Percentiles rank a stretch among this genome's conserved stretches.
Evolutionary conservation across 2,797 vertebrate species (phyloP).

Genomic region (Rallus crepitans): DNA sequence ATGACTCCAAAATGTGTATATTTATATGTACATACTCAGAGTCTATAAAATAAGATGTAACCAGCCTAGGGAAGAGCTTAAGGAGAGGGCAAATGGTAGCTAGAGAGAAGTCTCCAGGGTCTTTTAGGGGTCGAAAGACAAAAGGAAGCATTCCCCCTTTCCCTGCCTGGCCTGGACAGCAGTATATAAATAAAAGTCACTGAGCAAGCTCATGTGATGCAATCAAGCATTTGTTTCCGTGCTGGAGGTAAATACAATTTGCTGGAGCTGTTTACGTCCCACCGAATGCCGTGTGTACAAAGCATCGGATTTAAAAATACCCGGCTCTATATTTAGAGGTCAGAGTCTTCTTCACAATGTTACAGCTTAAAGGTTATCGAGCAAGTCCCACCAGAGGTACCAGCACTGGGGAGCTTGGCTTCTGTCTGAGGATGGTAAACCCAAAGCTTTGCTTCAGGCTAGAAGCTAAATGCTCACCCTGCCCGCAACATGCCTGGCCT

Average conservation of each 20-base stretch:
- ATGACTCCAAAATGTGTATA: background rate
- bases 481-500: background rate
- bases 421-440: conserved; percentile 13
- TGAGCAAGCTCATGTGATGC: conserved; percentile 58
- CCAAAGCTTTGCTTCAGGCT: conserved; percentile 6
- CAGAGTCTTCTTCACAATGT: conserved; percentile 35
- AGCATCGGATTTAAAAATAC: conserved; percentile 65
- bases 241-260: conserved; percentile 72
- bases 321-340: conserved; percentile 73
- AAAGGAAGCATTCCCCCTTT: background rate
- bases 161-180: background rate
- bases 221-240: conserved; percentile 70
- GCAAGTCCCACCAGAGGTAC: conserved; percentile 14
- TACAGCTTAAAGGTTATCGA: conserved; percentile 63
- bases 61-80: background rate
- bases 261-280: conserved; percentile 49
- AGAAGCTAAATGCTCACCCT: background rate
- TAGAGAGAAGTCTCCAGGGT: background rate
- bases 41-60: background rate
- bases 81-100: background rate
- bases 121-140: conserved; percentile 24
- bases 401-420: background rate
- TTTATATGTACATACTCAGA: background rate
- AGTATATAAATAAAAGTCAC: conserved; percentile 58
- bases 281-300: conserved; percentile 45